Evolutionary conservation across 2,888 invertebrate genomes (phyloP), one percentile per base, ranked within the genome.

Genomic region (Temnothorax unifasciatus): DNA sequence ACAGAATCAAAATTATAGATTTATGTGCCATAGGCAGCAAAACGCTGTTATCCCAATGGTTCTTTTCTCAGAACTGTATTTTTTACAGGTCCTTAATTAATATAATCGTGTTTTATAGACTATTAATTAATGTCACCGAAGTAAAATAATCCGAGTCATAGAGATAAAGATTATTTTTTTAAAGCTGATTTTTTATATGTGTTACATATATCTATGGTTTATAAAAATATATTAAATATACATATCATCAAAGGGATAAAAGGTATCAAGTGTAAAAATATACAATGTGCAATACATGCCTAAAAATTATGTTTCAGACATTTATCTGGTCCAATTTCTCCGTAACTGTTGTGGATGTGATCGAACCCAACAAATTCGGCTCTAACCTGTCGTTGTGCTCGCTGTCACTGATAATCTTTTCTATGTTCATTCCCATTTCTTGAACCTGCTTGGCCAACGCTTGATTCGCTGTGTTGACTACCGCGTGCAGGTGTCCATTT

Each of bases 1-100:
- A 99, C 99, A 0, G 98, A 98, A 95, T 98, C 99, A 8, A 99
- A 99, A 95, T 95, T 98, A 91, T 98, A 82, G 79, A 52, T 25
- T 11, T 41, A n/a, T 15, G 18, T 75, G 52, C 1, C 11, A 11
- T 25, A 50, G 11, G 52, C 21, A n/a, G 21, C 13, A 63, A 29
- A 25, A 52, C 1, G 3, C 34, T 29, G 44, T 47, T n/a, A 38
- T 64, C 8, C 2, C 13, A 38, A 38, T 15, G 44, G 74, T 25
- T 50, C 25, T 44, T 57, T 18, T 18, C 41, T 34, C 3, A 15
- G 15, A 21, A 34, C 4, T 44, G 54, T 57, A 74, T 54, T 77
- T 29, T 57, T 34, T 47, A 44, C 2, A 44, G 3, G 9, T 1
- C 29, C 3, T 2, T 52, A 50, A 63, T 50, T 50, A 38, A 76